Evolutionary conservation across 2,797 vertebrate species (phyloP), one percentile per base, ranked within the genome.

Genomic region (Australoheros facetus): DNA sequence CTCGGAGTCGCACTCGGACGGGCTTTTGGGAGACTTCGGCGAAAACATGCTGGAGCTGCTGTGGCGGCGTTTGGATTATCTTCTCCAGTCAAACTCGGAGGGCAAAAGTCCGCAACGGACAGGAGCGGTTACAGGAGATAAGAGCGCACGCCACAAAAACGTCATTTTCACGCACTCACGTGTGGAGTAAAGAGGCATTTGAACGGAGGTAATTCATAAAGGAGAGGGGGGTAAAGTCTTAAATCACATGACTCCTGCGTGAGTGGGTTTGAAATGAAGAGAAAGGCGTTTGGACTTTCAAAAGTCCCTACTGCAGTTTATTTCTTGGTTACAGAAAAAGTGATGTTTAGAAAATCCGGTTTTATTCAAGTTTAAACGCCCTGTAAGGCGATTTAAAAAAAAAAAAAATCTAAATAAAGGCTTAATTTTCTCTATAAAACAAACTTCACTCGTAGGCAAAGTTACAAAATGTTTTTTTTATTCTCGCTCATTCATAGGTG

Each of bases 31-130:
- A 11, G 84, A 83, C 58, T 88, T 90, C 2, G 86, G 54, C 1
- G 88, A 85, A 69, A 93, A 90, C 91, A 93, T 95, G 62, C 60
- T 82, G 26, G 84, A 79, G 64, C 5, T 42, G 42, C 16, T 81
- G 42, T 10, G 2, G 5, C 7, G 3, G 10, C 4, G 51, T 16
- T 14, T 0, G 28, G 5, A 8, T 75, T 80, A 64, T 82, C 80
- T 74, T 21, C 21, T 19, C 39, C 54, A 21, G 23, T 66, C 59
- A 64, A 3, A 55, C 64, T 13, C 28, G 28, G 62, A 73, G 87
- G 81, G 84, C 60, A 54, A 90, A 88, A 91, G 92, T 94, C 93
- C 93, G 76, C 78, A 5, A 34, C 4, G 56, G 28, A 62, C 0
- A 26, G 45, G 78, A 34, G 73, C 72, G 3, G 21, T n/a, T 51